phyloP scores from a whole-genome alignment of 1,140 invertebrate genomes.

The Leptopilina boulardi region DNA sequence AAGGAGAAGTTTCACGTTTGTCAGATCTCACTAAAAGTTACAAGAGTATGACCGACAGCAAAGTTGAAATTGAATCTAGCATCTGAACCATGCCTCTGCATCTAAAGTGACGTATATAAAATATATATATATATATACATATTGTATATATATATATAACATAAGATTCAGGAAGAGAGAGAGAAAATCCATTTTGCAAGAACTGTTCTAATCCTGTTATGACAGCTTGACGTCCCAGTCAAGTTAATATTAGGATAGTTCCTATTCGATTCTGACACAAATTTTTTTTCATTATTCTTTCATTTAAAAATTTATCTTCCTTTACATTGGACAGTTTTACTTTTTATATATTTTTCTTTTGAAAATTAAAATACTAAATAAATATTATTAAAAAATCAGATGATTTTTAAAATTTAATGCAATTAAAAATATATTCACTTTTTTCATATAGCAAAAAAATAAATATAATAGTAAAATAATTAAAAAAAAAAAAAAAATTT shows the following conservation, averaged over 20 bases:
- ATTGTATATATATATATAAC: not conserved
- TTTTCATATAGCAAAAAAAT: no score
- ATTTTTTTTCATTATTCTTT: not conserved
- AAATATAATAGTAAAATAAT: no score
- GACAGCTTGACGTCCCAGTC: conserved; percentile 17
- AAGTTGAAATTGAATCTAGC: conserved; percentile 31
- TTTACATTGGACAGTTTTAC: no score
- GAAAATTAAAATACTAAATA: no score
- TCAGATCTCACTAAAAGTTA: not conserved
- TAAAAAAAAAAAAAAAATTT: no score
- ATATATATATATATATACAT: no score
- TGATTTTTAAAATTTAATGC: no score
- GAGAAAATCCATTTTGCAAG: conserved; percentile 25
- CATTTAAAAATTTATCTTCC: no score
- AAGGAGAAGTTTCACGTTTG: not conserved
- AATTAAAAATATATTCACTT: no score
- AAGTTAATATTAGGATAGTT: conserved; percentile 14
- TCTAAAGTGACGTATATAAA: conserved; percentile 27
- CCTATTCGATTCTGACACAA: not conserved
- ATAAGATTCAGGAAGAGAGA: conserved; percentile 15
- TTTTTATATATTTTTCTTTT: no score
- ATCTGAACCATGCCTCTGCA: conserved; percentile 21
- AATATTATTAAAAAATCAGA: no score
- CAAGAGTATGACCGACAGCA: conserved; percentile 27
- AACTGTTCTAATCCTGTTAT: conserved; percentile 24